Percentiles rank a stretch among this genome's conserved stretches.
phyloP scores from a whole-genome alignment of 2,888 invertebrate species.

The Vesta saturnalis region DNA sequence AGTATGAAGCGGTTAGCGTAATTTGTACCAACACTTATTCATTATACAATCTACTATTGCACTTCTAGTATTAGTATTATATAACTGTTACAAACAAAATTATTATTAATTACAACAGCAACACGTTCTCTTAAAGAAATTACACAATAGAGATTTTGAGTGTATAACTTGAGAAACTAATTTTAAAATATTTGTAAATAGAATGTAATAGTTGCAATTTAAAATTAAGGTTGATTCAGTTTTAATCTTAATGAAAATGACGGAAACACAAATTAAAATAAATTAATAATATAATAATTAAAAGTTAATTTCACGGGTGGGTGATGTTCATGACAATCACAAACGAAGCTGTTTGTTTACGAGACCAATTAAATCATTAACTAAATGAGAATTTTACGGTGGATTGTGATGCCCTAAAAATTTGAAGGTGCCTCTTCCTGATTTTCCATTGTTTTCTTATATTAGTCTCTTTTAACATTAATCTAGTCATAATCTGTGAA shows the following conservation, averaged over 20 bases:
- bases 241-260: background rate
- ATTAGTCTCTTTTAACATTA: slow-evolving; percentile 25
- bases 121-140: too few species aligned
- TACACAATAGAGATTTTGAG: too few species aligned
- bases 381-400: slow-evolving; percentile 54
- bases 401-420: slow-evolving; percentile 35
- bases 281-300: slow-evolving; percentile 50
- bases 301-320: slow-evolving; percentile 59
- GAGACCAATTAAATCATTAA: slow-evolving; percentile 54
- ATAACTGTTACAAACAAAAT: too few species aligned
- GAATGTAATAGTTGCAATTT: background rate
- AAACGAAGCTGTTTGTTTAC: slow-evolving; percentile 40
- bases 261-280: slow-evolving; percentile 13
- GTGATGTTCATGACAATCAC: slow-evolving; percentile 50
- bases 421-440: slow-evolving; percentile 34
- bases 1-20: too few species aligned
- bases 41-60: too few species aligned
- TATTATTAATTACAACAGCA: too few species aligned
- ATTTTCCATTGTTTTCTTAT: slow-evolving; percentile 36
- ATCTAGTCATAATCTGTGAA: slow-evolving; percentile 37
- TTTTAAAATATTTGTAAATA: too few species aligned
- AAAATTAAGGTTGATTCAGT: background rate
- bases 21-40: too few species aligned
- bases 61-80: too few species aligned
- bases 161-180: too few species aligned